A percentile compares a stretch with the other conserved stretches of the same genome.
phyloP scores from a whole-genome alignment of 2,797 vertebrate genomes.

The Euthynnus affinis region DNA sequence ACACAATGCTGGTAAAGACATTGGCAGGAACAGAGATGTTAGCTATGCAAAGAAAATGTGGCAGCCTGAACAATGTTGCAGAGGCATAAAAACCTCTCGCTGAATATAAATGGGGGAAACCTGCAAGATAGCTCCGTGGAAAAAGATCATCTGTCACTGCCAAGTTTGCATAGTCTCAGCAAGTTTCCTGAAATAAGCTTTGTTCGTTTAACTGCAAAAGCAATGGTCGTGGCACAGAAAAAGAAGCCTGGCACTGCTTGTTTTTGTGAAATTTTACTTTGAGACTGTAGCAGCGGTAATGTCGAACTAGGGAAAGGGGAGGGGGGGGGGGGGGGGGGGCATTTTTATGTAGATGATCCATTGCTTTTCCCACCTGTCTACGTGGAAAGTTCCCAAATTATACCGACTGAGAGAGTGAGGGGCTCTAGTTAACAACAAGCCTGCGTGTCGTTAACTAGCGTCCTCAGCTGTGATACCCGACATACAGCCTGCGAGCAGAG shows the following conservation, averaged over 20 bases:
- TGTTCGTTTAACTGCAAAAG: slow-evolving; percentile 41
- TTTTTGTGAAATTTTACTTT: slow-evolving; percentile 21
- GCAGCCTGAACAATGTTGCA: slow-evolving; percentile 66
- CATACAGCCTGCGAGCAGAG: slow-evolving; percentile 39
- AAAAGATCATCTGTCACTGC: slow-evolving; percentile 71
- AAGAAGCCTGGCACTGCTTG: not conserved
- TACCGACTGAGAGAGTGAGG: not conserved
- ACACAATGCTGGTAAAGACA: slow-evolving; percentile 52
- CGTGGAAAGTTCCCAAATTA: slow-evolving; percentile 35
- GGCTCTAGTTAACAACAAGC: slow-evolving; percentile 55
- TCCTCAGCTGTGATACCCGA: slow-evolving; percentile 48
- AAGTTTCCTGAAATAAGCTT: slow-evolving; percentile 43
- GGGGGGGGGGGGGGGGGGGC: too few species aligned
- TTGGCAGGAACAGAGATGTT: slow-evolving; percentile 50
- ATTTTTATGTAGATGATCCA: slow-evolving; percentile 22
- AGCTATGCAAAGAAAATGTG: slow-evolving; percentile 54
- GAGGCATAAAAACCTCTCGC: slow-evolving; percentile 62
- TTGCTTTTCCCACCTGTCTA: slow-evolving; percentile 6
- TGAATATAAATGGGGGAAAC: slow-evolving; percentile 71
- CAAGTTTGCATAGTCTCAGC: slow-evolving; percentile 70
- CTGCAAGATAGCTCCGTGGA: slow-evolving; percentile 50
- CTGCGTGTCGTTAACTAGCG: slow-evolving; percentile 47
- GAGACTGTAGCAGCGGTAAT: slow-evolving; percentile 8
- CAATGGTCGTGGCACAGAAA: not conserved
- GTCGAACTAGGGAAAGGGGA: slow-evolving; percentile 16